These are phyloP conservation scores for Arothron firmamentum DNA, from an alignment of 2,113 vertebrate genomes.

Conservation along the genomic window DNA sequence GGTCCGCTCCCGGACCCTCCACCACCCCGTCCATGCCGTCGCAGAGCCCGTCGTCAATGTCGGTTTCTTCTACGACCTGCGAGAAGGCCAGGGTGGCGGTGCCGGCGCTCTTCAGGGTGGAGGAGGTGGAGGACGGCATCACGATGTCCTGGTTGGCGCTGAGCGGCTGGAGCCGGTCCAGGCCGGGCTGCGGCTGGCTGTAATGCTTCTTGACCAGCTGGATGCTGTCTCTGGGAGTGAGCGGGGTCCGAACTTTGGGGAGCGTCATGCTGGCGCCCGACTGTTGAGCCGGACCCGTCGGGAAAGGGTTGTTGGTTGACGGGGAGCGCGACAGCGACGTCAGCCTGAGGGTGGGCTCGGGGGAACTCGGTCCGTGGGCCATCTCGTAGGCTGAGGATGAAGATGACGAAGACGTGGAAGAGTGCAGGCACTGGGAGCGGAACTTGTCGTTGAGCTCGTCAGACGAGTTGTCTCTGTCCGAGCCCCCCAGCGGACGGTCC, in stretches of 20 bases:
- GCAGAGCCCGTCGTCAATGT: slow-evolving; percentile 77
- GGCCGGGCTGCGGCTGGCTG: slow-evolving; percentile 82
- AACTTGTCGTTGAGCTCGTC: slow-evolving; percentile 79
- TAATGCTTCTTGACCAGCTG: slow-evolving; percentile 85
- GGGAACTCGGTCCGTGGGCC: slow-evolving; percentile 60
- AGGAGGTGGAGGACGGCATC: slow-evolving; percentile 49
- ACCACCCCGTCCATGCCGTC: slow-evolving; percentile 80
- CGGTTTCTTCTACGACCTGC: slow-evolving; percentile 79
- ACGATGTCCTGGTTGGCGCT: slow-evolving; percentile 72
- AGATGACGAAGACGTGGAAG: slow-evolving; percentile 78
- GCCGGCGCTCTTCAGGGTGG: slow-evolving; percentile 51
- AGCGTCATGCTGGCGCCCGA: slow-evolving; percentile 82
- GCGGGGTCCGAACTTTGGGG: slow-evolving; percentile 80
- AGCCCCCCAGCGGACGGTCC: slow-evolving; percentile 10
- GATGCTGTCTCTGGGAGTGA: slow-evolving; percentile 83
- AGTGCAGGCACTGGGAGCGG: slow-evolving; percentile 74
- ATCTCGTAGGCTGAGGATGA: slow-evolving; percentile 77
- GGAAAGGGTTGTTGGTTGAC: slow-evolving; percentile 59
- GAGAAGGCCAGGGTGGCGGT: slow-evolving; percentile 43
- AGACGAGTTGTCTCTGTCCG: slow-evolving; percentile 67
- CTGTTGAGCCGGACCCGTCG: slow-evolving; percentile 41
- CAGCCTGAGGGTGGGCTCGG: slow-evolving; percentile 54
- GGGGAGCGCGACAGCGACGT: slow-evolving; percentile 54
- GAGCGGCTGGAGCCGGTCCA: slow-evolving; percentile 67
- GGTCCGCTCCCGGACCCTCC: slow-evolving; percentile 57